Conservation (phyloP, 2,888 invertebrate genomes). For the Ophion ventricosus region DNA sequence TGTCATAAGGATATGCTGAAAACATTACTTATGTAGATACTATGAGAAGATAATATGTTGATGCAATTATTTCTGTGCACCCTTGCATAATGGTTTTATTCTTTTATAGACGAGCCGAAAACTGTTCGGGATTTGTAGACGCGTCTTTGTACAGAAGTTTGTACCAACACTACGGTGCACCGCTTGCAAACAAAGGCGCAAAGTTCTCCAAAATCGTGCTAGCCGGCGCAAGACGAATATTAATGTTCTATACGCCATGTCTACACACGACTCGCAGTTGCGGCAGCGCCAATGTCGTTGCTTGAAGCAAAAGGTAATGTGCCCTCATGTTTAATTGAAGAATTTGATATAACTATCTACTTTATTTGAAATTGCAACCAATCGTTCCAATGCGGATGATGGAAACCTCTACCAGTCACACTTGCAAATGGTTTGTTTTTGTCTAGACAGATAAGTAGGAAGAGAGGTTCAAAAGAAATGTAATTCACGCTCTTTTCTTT, state of each 20-base stretch:
- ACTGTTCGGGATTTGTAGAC: conserved; percentile 10
- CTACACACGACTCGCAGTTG: neutral
- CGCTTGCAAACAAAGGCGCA: conserved; percentile 21
- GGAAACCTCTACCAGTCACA: too few species aligned
- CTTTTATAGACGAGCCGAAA: conserved; percentile 18
- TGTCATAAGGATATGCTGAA: conserved; percentile 8
- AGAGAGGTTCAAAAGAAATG: conserved; percentile 22
- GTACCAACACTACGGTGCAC: conserved; percentile 36
- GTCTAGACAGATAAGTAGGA: conserved; percentile 25
- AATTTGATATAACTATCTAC: conserved; percentile 6
- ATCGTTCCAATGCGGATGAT: conserved; percentile 1
- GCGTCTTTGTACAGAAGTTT: too few species aligned
- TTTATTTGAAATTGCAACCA: conserved; percentile 27
- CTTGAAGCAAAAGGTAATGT: too few species aligned
- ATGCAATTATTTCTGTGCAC: conserved; percentile 9
- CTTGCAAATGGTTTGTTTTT: conserved; percentile 28
- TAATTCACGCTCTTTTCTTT: conserved; percentile 7
- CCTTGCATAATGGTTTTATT: conserved; percentile 15
- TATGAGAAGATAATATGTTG: conserved; percentile 24
- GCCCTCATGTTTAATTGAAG: conserved; percentile 30
- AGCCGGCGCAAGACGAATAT: conserved; percentile 15
- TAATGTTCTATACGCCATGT: conserved; percentile 9
- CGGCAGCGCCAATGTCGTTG: conserved; percentile 37
- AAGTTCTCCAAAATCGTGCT: conserved; percentile 25
- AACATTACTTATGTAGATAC: conserved; percentile 8